A percentile compares a stretch with the other conserved stretches of the same genome.
These are phyloP conservation scores for Drosophila suzukii DNA, from an alignment of 1,140 invertebrate genomes.

Conservation along the genomic window DNA sequence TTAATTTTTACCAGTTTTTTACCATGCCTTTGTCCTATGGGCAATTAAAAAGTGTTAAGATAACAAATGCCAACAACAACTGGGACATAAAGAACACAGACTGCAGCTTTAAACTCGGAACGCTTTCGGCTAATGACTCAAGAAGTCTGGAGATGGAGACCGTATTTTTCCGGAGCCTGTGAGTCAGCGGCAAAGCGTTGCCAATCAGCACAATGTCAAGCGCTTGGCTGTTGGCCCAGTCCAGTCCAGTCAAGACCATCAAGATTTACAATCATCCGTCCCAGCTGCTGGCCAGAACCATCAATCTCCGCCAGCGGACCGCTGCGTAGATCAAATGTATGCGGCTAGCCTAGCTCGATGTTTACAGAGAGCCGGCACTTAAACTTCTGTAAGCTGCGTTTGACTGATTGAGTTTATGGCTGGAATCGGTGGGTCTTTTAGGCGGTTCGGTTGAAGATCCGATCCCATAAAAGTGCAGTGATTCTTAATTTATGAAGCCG, in stretches of 20 bases:
- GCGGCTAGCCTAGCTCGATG: conserved; percentile 28
- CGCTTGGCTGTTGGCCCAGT: conserved; percentile 8
- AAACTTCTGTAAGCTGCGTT: conserved; percentile 31
- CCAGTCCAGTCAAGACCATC: conserved; percentile 7
- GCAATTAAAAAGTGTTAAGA: conserved; percentile 75
- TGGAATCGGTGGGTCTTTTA: conserved; percentile 4
- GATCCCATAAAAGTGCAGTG: conserved; percentile 33
- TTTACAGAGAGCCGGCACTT: conserved; percentile 29
- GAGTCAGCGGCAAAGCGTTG: conserved; percentile 48
- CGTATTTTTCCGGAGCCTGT: conserved; percentile 4
- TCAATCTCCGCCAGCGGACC: conserved; percentile 58
- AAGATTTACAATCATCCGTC: conserved; percentile 70
- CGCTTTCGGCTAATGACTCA: conserved; percentile 69
- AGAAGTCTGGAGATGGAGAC: conserved; percentile 4
- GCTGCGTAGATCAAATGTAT: conserved; percentile 63
- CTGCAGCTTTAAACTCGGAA: conserved; percentile 21
- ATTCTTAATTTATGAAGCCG: conserved; percentile 34
- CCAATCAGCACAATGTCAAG: conserved; percentile 74
- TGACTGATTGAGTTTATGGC: conserved; percentile 35
- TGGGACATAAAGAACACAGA: conserved; percentile 32
- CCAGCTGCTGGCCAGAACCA: conserved; percentile 62
- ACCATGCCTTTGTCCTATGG: conserved; percentile 14
- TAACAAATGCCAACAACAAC: conserved; percentile 41
- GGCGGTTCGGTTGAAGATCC: conserved; percentile 6
- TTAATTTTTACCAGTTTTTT: conserved; percentile 11